These are phyloP conservation scores for Albula glossodonta DNA, from an alignment of 2,113 vertebrate genomes.

Conservation along the genomic window DNA sequence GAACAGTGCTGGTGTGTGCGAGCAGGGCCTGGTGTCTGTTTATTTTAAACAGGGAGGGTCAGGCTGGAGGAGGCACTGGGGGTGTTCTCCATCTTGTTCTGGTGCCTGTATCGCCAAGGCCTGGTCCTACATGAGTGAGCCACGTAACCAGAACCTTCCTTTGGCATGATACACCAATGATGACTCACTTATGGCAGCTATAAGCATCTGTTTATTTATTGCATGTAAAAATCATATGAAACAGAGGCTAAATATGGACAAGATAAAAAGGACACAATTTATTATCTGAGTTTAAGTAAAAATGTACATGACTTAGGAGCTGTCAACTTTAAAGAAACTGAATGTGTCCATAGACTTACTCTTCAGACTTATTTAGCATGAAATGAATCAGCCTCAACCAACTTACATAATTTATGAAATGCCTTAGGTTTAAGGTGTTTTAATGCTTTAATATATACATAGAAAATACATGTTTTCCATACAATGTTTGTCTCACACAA, in stretches of 20 bases:
- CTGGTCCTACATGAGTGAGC: too few relatives aligned
- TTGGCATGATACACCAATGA: too few relatives aligned
- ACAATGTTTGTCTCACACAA: neutral
- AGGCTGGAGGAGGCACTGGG: conserved; percentile 6
- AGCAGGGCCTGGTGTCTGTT: neutral
- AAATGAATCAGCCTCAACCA: neutral
- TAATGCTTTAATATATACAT: neutral
- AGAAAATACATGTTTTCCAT: neutral
- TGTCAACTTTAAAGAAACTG: too few relatives aligned
- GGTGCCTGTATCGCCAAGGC: too few relatives aligned
- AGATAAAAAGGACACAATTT: conserved; percentile 2
- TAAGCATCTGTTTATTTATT: too few relatives aligned
- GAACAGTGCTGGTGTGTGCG: conserved; percentile 15
- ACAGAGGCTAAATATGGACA: neutral
- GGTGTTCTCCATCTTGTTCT: neutral
- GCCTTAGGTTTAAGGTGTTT: neutral
- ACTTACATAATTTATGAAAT: neutral
- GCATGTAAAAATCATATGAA: too few relatives aligned
- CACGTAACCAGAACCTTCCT: too few relatives aligned
- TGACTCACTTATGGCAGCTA: too few relatives aligned
- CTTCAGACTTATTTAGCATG: neutral
- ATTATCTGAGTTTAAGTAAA: neutral
- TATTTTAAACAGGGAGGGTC: conserved; percentile 10
- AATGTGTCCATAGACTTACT: too few relatives aligned
- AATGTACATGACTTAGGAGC: too few relatives aligned